A percentile compares a stretch with the other conserved stretches of the same genome.
Evolutionary conservation across 1,140 invertebrate species (phyloP).

Genomic region (Rhizoglyphus robini): DNA sequence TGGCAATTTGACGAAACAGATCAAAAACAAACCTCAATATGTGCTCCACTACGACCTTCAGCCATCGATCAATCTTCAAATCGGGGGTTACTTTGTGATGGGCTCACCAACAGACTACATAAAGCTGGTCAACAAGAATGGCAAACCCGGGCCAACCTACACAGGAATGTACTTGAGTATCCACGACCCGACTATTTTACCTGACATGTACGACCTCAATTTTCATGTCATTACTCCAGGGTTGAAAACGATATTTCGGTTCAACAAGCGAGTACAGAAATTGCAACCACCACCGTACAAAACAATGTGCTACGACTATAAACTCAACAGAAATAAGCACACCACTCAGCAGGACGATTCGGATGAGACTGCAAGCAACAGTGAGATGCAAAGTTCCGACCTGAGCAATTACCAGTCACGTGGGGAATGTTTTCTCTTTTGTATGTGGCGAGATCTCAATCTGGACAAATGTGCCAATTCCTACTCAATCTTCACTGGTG

Average conservation of each 20-base stretch:
- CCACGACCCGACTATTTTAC: not conserved
- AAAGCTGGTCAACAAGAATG: too few relatives aligned
- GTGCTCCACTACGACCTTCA: not conserved
- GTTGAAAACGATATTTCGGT: not conserved
- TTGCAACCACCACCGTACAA: not conserved
- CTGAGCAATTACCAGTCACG: not conserved
- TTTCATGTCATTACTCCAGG: not conserved
- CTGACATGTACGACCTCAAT: not conserved
- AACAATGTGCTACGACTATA: constrained; percentile 2
- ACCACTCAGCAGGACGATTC: too few relatives aligned
- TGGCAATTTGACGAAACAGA: not conserved
- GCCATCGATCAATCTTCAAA: not conserved
- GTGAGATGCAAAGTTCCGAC: not conserved
- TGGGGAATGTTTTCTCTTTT: not conserved
- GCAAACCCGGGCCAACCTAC: too few relatives aligned
- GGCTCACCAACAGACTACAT: too few relatives aligned
- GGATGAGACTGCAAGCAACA: not conserved
- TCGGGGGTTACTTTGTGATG: not conserved
- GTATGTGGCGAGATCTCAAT: not conserved
- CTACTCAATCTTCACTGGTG: not conserved
- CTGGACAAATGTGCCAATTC: not conserved
- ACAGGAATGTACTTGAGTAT: not conserved
- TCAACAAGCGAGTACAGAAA: not conserved
- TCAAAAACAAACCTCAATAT: not conserved
- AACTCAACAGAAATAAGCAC: too few relatives aligned